Percentiles rank a stretch among this genome's conserved stretches.
phyloP scores from a whole-genome alignment of 2,797 vertebrate species.

The Garrulus glandarius region DNA sequence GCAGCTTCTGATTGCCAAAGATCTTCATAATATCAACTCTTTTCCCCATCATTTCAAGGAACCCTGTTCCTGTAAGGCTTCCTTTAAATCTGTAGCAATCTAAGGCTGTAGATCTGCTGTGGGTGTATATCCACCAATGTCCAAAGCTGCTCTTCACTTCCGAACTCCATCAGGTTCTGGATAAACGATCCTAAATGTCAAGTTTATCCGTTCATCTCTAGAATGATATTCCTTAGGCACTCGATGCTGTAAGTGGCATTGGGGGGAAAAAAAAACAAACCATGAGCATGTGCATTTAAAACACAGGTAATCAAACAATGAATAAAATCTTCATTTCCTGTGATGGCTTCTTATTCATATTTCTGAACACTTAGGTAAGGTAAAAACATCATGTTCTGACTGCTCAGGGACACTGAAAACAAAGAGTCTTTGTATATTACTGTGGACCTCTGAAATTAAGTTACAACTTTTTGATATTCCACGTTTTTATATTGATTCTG shows the following conservation, averaged over 20 bases:
- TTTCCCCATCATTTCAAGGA: not conserved
- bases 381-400: not conserved
- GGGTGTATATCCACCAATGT: not conserved
- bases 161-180: slow-evolving; percentile 67
- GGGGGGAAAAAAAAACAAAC: not conserved
- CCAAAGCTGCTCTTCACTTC: slow-evolving; percentile 25
- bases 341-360: not conserved
- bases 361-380: not conserved
- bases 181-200: slow-evolving; percentile 90
- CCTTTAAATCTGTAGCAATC: not conserved
- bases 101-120: not conserved
- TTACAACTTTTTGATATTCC: not conserved
- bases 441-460: not conserved
- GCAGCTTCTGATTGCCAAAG: not conserved
- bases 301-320: not conserved
- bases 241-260: slow-evolving; percentile 81
- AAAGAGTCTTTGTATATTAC: not conserved
- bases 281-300: not conserved
- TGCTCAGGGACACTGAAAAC: not conserved
- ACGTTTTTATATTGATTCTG: not conserved
- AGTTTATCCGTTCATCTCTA: slow-evolving; percentile 87
- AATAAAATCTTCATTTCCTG: not conserved
- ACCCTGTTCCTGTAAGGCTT: not conserved
- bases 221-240: slow-evolving; percentile 97
- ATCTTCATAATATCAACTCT: not conserved